Base-by-base conservation (phyloP, 1,140 invertebrate species). In the Aricia agestis region DNA sequence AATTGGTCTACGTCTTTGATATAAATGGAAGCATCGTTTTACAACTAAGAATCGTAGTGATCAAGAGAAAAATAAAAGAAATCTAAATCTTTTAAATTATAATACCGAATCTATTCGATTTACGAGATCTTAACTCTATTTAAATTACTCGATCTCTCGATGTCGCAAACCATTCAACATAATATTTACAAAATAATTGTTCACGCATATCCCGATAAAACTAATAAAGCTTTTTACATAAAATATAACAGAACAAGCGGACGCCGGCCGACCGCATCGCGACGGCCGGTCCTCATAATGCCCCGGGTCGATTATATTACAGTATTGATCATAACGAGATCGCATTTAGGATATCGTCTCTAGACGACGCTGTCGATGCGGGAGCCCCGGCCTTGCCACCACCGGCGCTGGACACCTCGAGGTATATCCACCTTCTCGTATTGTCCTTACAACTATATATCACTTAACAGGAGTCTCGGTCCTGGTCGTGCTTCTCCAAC, bases 21-120 rank as follows among this genome's bases (percentile, higher is more conserved):
- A 91, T 90, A 83, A 90, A 88, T 91, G 89, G 89, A 91, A 91
- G 89, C 87, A 90, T 89, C 85, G 87, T 88, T 91, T 84, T 80
- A 84, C 77, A 90, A 88, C 78, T 87, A 87, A 88, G 76, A 76
- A 80, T 67, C 68, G 76, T 85, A 83, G 71, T 71, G 78, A 59
- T 76, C 73, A 80, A 79, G 75, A 78, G 59, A 61, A 74, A 66
- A 76, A 71, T 77, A 78, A 78, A 72, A 76, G 78, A 80, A 74
- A 74, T 71, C 69, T 67, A 77, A 73, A 63, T 69, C 59, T 72
- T 75, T 72, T 36, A 63, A 63, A 63, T 63, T 63, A 63, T 19
- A 63, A 63, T 63, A 63, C 59, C 59, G 59, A 63, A 65, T 71
- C 25, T 58, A 78, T 71, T 52, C 66, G 68, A 75, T 68, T 74